Conservation (phyloP, 2,113 vertebrate genomes). For the Bagarius yarrelli region DNA sequence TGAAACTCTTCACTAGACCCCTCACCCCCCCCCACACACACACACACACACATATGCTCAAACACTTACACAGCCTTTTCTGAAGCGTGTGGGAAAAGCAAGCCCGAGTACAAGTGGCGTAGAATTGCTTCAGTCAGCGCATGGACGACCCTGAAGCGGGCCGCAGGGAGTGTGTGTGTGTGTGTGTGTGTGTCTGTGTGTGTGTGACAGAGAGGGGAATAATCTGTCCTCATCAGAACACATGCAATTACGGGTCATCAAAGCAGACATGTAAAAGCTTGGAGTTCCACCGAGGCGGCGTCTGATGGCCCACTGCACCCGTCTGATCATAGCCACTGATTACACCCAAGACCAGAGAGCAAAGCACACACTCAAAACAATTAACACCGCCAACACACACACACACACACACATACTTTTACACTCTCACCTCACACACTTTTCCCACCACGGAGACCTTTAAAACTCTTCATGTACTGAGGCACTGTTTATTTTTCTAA, state of each 20-base stretch:
- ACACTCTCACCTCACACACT: not conserved
- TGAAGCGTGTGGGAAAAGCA: not conserved
- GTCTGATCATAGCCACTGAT: constrained; percentile 1
- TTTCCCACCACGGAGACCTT: not conserved
- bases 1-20: not conserved
- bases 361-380: constrained; percentile 12
- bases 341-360: not conserved
- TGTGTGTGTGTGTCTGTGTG: constrained; percentile 10
- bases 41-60: not conserved
- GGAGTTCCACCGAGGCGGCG: constrained; percentile 9
- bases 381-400: not conserved
- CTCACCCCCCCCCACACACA: not conserved
- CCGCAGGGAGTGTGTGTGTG: not conserved
- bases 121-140: constrained; percentile 2
- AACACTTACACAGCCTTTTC: not conserved
- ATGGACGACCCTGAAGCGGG: not conserved
- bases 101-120: not conserved
- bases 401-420: not conserved
- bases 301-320: constrained; percentile 32
- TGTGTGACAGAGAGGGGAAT: constrained; percentile 17
- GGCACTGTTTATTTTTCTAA: constrained; percentile 7
- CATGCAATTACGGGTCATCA: constrained; percentile 39
- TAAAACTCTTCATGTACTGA: not conserved
- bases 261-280: constrained; percentile 34
- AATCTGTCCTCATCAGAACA: constrained; percentile 44